Base-by-base conservation (phyloP, 1,140 invertebrate genomes). In the Helicoverpa zea region DNA sequence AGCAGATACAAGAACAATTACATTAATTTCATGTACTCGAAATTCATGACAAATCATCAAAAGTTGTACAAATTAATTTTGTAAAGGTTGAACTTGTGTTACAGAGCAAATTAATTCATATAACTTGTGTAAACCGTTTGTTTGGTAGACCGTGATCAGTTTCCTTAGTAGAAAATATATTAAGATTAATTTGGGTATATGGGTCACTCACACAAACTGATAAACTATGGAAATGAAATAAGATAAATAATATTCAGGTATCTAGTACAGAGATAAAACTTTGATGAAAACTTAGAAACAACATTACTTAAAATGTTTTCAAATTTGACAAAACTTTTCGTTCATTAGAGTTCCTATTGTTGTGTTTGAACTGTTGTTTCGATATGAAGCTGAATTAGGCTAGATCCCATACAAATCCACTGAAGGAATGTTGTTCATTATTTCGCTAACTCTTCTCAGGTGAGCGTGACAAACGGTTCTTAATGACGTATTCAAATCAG, bases 401-500 rank as follows among this genome's bases (percentile, higher is more conserved):
- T 16, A 56, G 16, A 66, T 66, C 35, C 51, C 51, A 56, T 14
- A 18, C 35, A n/a, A 23, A 51, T 51, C 11, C 12, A 63, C 47
- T 18, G 43, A 13, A 72, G 56, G 35, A 76, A 51, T 43, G 76
- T 78, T 78, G 18, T 52, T 68, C 43, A 64, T 63, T 43, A 47
- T 74, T 74, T 74, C 23, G 54, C 16, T 52, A 23, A 54, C 16
- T 66, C n/a, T 12, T 51, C 70, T 68, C 79, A 85, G 81, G 82
- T 86, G 79, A 79, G 83, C 84, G 56, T 61, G 70, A 84, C 61
- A 83, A 88, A 89, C 88, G 85, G 88, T 86, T 86, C 82, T 82
- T 85, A 91, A 91, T 91, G 91, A 89, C 86, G 88, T 93, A 93
- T 94, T 92, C 91, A 93, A 93, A 93, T 92, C 87, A 90, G 86